A percentile compares a stretch with the other conserved stretches of the same genome.
These are phyloP conservation scores for Drosophila elegans DNA, from an alignment of 1,140 invertebrate species.

Conservation along the genomic window DNA sequence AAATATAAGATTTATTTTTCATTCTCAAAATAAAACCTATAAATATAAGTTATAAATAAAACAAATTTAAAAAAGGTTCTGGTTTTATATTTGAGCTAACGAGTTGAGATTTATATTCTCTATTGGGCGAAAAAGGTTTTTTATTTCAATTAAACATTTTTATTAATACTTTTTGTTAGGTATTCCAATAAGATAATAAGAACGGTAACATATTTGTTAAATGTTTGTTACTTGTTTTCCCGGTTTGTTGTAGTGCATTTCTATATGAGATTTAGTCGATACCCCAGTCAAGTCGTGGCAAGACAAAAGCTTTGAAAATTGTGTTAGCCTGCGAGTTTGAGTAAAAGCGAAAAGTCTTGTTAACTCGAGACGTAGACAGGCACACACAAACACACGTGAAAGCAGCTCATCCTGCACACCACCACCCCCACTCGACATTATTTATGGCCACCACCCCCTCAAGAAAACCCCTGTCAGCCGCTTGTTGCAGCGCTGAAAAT, in stretches of 20 bases:
- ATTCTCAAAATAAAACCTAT: no score
- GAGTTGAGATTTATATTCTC: no score
- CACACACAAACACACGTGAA: slow-evolving; percentile 30
- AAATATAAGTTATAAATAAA: no score
- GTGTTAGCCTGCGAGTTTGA: slow-evolving; percentile 58
- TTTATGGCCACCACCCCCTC: slow-evolving; percentile 41
- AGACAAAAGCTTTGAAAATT: slow-evolving; percentile 63
- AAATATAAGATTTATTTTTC: no score
- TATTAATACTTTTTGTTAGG: no score
- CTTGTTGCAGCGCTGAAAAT: slow-evolving; percentile 69
- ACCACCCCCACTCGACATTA: slow-evolving; percentile 38
- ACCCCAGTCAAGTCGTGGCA: slow-evolving; percentile 30
- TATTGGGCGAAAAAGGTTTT: no score
- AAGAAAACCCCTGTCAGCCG: slow-evolving; percentile 14
- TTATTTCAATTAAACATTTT: no score
- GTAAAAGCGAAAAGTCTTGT: slow-evolving; percentile 77
- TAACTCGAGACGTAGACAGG: slow-evolving; percentile 48
- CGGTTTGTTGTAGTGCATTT: slow-evolving; percentile 11
- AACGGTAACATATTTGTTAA: no score
- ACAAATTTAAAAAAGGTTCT: no score
- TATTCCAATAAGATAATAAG: no score
- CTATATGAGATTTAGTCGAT: slow-evolving; percentile 17
- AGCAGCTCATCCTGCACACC: slow-evolving; percentile 2
- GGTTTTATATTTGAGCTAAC: no score
- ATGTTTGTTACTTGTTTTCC: no score